Evolutionary conservation across 2,888 invertebrate species (phyloP).

Genomic region (Hirudinaria manillensis): DNA sequence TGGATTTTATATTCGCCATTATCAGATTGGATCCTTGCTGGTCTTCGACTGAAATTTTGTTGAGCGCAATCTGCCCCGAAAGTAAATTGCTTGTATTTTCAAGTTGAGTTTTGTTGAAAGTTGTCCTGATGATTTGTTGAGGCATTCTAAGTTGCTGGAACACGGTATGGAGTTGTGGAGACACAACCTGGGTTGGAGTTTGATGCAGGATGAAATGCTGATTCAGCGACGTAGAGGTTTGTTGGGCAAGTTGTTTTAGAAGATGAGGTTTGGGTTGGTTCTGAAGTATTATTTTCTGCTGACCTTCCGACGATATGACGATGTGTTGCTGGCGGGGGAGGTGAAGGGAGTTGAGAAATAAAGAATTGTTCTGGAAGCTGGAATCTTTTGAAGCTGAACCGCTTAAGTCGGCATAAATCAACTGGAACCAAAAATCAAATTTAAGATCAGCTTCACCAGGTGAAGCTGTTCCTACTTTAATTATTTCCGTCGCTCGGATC

Average conservation of each 20-base stretch:
- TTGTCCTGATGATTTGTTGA: conserved; percentile 17
- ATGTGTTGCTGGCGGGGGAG: background rate
- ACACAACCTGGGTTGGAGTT: background rate
- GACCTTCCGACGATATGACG: background rate
- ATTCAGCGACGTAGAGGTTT: background rate
- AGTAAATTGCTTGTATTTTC: conserved; percentile 17
- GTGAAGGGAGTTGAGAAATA: background rate
- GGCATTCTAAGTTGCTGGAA: conserved; percentile 28
- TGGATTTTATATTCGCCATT: background rate
- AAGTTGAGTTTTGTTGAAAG: conserved; percentile 8
- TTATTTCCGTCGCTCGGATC: too few relatives aligned
- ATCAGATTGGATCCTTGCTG: background rate
- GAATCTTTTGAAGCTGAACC: background rate
- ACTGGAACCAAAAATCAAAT: background rate
- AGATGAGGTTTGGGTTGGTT: conserved; percentile 11
- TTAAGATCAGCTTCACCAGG: background rate
- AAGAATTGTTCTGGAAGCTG: background rate
- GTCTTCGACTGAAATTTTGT: background rate
- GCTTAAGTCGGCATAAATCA: background rate
- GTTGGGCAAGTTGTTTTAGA: conserved; percentile 16
- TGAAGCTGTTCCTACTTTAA: too few relatives aligned
- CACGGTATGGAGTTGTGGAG: conserved; percentile 16
- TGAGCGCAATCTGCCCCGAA: background rate
- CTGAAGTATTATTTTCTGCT: background rate
- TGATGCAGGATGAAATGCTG: conserved; percentile 11